Evolutionary conservation across 2,797 vertebrate genomes (phyloP).

Genomic region (Crenuchus spilurus): DNA sequence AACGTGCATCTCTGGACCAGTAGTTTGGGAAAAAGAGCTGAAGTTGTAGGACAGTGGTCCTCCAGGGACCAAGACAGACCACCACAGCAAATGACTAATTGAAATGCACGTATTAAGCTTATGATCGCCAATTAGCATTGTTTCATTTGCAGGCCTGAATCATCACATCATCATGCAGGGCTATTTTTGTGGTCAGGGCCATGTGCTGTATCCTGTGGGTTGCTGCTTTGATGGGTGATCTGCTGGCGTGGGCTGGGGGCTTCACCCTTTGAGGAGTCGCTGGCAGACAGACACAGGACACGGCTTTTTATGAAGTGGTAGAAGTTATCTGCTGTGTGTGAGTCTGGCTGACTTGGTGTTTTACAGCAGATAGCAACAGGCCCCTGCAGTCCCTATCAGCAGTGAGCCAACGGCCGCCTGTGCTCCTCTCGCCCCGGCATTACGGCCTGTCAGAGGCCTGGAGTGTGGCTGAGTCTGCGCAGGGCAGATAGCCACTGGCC

Average conservation of each 20-base stretch:
- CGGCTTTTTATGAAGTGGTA: slow-evolving; percentile 63
- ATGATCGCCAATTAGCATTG: too few species aligned
- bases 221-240: slow-evolving; percentile 51
- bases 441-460: slow-evolving; percentile 89
- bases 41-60: too few species aligned
- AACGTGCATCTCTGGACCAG: too few species aligned
- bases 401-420: slow-evolving; percentile 64
- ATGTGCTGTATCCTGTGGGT: background rate
- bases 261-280: slow-evolving; percentile 50
- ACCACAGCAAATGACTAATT: too few species aligned
- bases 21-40: too few species aligned
- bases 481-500: slow-evolving; percentile 89
- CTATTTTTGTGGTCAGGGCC: slow-evolving; percentile 6
- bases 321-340: slow-evolving; percentile 61
- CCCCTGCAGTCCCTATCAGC: slow-evolving; percentile 83
- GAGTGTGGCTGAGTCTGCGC: slow-evolving; percentile 87
- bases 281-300: slow-evolving; percentile 53
- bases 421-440: slow-evolving; percentile 78
- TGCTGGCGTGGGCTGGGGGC: slow-evolving; percentile 43
- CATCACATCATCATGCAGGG: background rate
- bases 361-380: slow-evolving; percentile 60
- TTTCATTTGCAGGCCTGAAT: too few species aligned
- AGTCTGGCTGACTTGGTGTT: slow-evolving; percentile 56
- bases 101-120: too few species aligned
- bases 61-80: too few species aligned